These are phyloP conservation scores for Hemithea aestivaria DNA, from an alignment of 2,888 invertebrate species.

Conservation along the genomic window DNA sequence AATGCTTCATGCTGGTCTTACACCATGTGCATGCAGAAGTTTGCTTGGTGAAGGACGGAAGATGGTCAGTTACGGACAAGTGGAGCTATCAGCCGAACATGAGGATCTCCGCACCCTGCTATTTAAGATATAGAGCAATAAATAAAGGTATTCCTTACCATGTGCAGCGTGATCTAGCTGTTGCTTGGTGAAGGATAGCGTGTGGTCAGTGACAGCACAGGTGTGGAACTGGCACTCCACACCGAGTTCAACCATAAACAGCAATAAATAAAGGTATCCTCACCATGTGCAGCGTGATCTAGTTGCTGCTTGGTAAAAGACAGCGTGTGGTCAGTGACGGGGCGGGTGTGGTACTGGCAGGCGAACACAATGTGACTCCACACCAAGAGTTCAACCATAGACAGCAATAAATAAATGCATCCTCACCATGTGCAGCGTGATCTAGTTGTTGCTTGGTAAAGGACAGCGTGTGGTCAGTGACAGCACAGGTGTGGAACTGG, in stretches of 20 bases:
- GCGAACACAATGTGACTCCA: conserved; percentile 81
- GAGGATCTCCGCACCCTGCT: no score
- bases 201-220: conserved; percentile 92
- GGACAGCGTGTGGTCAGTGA: conserved; percentile 89
- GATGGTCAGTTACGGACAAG: no score
- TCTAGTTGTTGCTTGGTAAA: conserved; percentile 93
- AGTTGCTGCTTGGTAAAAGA: conserved; percentile 46
- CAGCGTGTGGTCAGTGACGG: no score
- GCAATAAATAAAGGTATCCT: no score
- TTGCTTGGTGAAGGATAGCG: conserved; percentile 89
- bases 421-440: conserved; percentile 87
- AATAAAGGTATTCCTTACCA: conserved; percentile 81
- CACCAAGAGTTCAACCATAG: conserved; percentile 57
- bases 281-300: conserved; percentile 72
- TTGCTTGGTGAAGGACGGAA: conserved; percentile 2
- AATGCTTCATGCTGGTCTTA: no score
- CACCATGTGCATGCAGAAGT: no score
- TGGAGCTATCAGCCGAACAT: no score
- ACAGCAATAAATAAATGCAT: no score
- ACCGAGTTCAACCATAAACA: no score
- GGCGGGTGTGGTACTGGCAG: no score
- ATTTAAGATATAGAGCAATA: no score
- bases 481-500: conserved; percentile 97
- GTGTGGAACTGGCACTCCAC: conserved; percentile 96
- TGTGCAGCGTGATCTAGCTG: conserved; percentile 92